These are phyloP conservation scores for Zaprionus gabonicus DNA, from an alignment of 1,140 invertebrate species.

Conservation along the genomic window DNA sequence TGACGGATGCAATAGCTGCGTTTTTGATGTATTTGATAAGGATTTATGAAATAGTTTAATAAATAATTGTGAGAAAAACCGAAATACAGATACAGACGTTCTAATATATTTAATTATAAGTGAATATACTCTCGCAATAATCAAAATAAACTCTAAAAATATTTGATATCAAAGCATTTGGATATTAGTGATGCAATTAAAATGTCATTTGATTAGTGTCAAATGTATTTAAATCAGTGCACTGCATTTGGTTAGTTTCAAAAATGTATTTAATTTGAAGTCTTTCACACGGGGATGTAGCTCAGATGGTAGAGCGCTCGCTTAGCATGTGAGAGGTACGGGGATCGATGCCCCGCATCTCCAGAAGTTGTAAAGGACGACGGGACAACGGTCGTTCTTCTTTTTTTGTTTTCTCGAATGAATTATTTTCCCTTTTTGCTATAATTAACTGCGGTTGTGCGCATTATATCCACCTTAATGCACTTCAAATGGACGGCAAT, in stretches of 20 bases:
- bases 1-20: neutral
- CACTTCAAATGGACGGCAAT: constrained; percentile 45
- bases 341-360: constrained; percentile 91
- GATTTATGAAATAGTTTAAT: neutral
- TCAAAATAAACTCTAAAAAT: too few species aligned
- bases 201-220: neutral
- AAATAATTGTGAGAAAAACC: neutral
- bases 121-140: too few species aligned
- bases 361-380: constrained; percentile 18
- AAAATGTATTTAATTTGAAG: neutral
- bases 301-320: constrained; percentile 94
- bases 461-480: constrained; percentile 49
- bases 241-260: neutral
- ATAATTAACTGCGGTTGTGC: constrained; percentile 45
- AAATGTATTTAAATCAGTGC: constrained; percentile 7
- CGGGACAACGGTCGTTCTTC: neutral
- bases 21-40: neutral
- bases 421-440: constrained; percentile 30
- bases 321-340: constrained; percentile 94
- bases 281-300: constrained; percentile 85
- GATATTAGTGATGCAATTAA: too few species aligned
- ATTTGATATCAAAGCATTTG: too few species aligned
- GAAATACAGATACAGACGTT: constrained; percentile 3
- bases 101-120: neutral
- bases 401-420: constrained; percentile 22